Base-by-base conservation (phyloP, 2,888 invertebrate genomes). In the Lepidonotus clava region DNA sequence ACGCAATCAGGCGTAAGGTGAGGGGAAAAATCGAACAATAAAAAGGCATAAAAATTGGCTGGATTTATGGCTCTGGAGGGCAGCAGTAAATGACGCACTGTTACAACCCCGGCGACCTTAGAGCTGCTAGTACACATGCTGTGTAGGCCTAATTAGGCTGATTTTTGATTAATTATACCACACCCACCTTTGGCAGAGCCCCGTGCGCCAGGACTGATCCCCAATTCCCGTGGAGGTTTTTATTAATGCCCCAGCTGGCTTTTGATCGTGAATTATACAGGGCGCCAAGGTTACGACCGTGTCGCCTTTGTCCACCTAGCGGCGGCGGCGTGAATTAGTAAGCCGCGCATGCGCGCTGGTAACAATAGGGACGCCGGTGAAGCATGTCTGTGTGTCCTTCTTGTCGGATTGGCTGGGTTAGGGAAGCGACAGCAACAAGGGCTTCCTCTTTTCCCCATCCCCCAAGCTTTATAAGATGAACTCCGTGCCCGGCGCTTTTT, bases 271-370 rank as follows among this genome's bases (percentile, higher is more conserved):
- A 61, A 61, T 61, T 61, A 61, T 61, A 61, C 76, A 76, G 36
- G 76, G 34, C 21, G 24, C 76, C 76, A 38, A 28, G 76, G 76
- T 76, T 76, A 76, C 76, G n/a, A 76, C 18, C 76, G 40, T 61
- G 61, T 36, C 40, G 40, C 76, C 76, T 76, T 76, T 76, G 76
- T 76, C 76, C 76, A 76, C 76, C 76, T 76, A 76, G 14, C 76
- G 76, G 76, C 18, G 36, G 36, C 34, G 36, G 38, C 76, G 40
- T n/a, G 76, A 76, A 76, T 76, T n/a, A 76, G n/a, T n/a, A 14
- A 40, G 11, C 38, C 28, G 76, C 40, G 38, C 76, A 76, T 76
- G 76, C 38, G 76, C 76, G 28, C 28, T 61, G 61, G 61, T 61
- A 61, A 61, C 61, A 61, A 61, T 61, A 61, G 61, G 28, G 61